A percentile compares a stretch with the other conserved stretches of the same genome.
Conservation (phyloP, 2,113 vertebrate species). For the Pangasianodon gigas region DNA sequence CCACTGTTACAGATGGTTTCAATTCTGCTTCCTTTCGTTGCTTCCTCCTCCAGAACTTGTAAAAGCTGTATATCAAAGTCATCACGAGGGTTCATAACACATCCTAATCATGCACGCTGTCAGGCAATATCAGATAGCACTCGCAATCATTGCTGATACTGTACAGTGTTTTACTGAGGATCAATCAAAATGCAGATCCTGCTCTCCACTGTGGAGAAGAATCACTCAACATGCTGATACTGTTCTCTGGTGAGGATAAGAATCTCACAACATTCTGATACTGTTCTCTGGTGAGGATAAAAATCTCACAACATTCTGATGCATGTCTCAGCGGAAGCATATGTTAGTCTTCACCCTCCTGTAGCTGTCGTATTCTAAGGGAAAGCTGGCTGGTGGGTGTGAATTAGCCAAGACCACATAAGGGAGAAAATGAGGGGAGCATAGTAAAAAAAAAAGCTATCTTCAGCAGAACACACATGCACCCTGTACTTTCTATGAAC, state of each 20-base stretch:
- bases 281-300: not conserved
- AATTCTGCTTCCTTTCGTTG: not conserved
- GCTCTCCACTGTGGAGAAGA: not conserved
- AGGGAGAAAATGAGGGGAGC: not conserved
- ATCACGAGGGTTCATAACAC: not conserved
- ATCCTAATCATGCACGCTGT: not conserved
- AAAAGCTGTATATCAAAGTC: not conserved
- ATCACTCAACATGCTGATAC: not conserved
- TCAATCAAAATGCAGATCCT: not conserved
- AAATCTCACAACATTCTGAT: not conserved
- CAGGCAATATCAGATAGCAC: not conserved
- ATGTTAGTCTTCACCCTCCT: not conserved
- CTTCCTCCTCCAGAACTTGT: not conserved
- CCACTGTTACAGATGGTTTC: not conserved
- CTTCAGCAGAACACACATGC: not conserved
- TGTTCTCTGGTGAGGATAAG: not conserved
- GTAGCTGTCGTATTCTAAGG: not conserved
- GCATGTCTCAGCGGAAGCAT: not conserved
- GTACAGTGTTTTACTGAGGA: not conserved
- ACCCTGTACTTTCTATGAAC: not conserved
- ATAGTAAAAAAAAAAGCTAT: not conserved
- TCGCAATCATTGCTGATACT: not conserved
- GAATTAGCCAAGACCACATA: not conserved
- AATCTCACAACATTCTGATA: not conserved
- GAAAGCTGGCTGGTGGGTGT: not conserved